These are phyloP conservation scores for Diachasma alloeum DNA, from an alignment of 1,140 invertebrate species.

Conservation along the genomic window DNA sequence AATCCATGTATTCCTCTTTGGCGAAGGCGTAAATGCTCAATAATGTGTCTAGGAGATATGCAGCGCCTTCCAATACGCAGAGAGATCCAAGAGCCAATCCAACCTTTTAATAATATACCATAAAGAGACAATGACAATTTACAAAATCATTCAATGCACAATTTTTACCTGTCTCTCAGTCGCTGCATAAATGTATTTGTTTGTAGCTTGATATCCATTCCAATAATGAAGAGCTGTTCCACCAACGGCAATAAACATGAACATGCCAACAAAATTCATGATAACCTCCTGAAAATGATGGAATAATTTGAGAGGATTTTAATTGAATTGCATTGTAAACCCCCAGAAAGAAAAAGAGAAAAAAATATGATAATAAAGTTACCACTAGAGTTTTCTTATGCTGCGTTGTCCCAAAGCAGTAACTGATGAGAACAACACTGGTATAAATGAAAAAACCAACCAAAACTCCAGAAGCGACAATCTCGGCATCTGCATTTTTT, in stretches of 20 bases:
- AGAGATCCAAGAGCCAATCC: constrained; percentile 81
- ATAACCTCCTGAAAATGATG: constrained; percentile 76
- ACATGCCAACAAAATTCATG: constrained; percentile 85
- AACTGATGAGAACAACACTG: constrained; percentile 73
- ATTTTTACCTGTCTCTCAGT: constrained; percentile 74
- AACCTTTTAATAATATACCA: constrained; percentile 59
- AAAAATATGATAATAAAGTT: constrained; percentile 41
- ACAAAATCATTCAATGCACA: constrained; percentile 5
- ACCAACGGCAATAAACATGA: constrained; percentile 84
- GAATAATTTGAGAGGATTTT: neutral
- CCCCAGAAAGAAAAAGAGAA: too few relatives aligned
- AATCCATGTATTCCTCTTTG: constrained; percentile 66
- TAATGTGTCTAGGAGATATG: constrained; percentile 80
- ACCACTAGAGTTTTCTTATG: constrained; percentile 74
- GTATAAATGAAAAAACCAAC: constrained; percentile 87
- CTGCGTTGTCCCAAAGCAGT: constrained; percentile 76
- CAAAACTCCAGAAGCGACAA: constrained; percentile 83
- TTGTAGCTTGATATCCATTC: constrained; percentile 81
- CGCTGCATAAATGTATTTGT: constrained; percentile 73
- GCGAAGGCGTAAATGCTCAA: constrained; percentile 77
- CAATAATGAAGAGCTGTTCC: constrained; percentile 87
- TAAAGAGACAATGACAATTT: neutral
- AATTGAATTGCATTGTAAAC: neutral
- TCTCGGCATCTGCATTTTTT: constrained; percentile 85
- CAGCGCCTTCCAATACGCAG: constrained; percentile 78